Evolutionary conservation across 2,888 invertebrate genomes (phyloP).

Genomic region (Pardosa pseudoannulata): DNA sequence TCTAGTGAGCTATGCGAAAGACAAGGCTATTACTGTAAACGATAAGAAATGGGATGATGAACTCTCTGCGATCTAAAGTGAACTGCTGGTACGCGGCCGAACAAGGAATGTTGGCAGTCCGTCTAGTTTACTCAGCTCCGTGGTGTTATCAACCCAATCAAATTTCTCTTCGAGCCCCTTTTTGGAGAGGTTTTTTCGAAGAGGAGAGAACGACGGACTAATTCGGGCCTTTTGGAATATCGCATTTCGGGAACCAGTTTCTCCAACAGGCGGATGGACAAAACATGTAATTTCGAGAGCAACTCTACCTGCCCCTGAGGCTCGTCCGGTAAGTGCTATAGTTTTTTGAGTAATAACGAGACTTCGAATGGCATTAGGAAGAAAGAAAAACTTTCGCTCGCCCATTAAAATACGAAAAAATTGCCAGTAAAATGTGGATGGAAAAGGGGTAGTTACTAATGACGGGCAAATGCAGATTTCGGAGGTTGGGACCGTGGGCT

Average conservation of each 20-base stretch:
- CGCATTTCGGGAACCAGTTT: not conserved
- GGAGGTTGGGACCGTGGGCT: not conserved
- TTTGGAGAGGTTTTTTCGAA: not conserved
- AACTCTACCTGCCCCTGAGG: not conserved
- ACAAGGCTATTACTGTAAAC: too few relatives aligned
- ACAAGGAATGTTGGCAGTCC: too few relatives aligned
- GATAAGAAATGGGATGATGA: too few relatives aligned
- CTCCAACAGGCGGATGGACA: not conserved
- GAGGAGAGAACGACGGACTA: not conserved
- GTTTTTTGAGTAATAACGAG: slow-evolving; percentile 16
- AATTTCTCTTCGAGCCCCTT: not conserved
- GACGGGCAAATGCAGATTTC: not conserved
- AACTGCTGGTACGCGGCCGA: too few relatives aligned
- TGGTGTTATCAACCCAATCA: slow-evolving; percentile 8
- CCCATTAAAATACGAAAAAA: slow-evolving; percentile 4
- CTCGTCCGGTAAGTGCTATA: slow-evolving; percentile 3
- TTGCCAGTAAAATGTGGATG: not conserved
- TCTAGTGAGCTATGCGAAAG: too few relatives aligned
- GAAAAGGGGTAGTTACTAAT: not conserved
- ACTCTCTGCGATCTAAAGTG: too few relatives aligned
- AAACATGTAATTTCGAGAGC: not conserved
- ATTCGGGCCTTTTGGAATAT: not conserved
- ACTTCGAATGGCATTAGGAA: slow-evolving; percentile 7
- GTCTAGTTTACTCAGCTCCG: too few relatives aligned
- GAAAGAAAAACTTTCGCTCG: not conserved